Conservation (phyloP, 1,140 invertebrate genomes). For the Meloidogyne exigua region DNA sequence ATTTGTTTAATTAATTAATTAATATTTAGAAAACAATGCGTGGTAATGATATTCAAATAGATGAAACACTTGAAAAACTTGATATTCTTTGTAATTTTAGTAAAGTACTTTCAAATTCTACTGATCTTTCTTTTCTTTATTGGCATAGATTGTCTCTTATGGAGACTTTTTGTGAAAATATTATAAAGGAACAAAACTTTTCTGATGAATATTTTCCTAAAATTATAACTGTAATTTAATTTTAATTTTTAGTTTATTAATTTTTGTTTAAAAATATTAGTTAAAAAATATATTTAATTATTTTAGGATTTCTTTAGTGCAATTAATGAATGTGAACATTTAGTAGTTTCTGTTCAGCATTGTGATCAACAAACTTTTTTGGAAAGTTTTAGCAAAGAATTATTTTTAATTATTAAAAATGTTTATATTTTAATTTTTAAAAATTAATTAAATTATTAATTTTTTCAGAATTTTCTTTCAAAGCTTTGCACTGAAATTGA, state of each 20-base stretch:
- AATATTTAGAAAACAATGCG: background rate
- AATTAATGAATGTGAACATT: conserved; percentile 25
- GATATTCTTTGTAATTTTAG: conserved; percentile 63
- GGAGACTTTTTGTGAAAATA: conserved; percentile 75
- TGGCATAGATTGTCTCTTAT: conserved; percentile 76
- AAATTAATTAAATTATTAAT: background rate
- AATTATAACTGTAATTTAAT: background rate
- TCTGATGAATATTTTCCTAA: background rate
- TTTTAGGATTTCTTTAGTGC: conserved; percentile 27
- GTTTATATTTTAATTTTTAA: conserved; percentile 10
- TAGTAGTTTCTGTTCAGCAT: conserved; percentile 69
- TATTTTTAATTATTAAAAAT: conserved; percentile 6
- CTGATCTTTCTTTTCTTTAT: conserved; percentile 77
- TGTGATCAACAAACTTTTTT: conserved; percentile 69
- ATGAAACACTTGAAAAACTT: conserved; percentile 71
- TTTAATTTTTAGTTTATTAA: background rate
- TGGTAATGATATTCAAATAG: conserved; percentile 3
- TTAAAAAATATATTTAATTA: background rate
- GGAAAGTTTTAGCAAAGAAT: conserved; percentile 68
- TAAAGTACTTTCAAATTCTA: conserved; percentile 68
- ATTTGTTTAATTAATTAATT: conserved; percentile 48
- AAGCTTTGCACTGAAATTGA: conserved; percentile 49
- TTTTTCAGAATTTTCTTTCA: conserved; percentile 39
- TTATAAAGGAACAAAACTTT: conserved; percentile 69
- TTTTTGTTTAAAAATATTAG: background rate